Conservation (phyloP, 2,888 invertebrate genomes). For the Conchocele bisecta region DNA sequence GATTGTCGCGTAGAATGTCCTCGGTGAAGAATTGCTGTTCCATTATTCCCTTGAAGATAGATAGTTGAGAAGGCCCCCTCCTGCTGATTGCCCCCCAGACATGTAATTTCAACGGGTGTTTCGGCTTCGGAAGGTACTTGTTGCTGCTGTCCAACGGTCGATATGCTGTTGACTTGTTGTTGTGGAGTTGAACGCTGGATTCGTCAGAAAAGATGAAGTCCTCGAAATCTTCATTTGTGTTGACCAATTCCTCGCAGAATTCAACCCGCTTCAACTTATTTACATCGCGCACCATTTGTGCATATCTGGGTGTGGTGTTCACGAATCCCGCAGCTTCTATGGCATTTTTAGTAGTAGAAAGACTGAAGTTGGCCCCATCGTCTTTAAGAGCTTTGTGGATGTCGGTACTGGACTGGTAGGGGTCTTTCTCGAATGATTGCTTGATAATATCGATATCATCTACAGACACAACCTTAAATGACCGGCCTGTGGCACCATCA, state of each 20-base stretch:
- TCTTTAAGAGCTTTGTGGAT: no score
- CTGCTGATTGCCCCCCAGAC: slow-evolving; percentile 45
- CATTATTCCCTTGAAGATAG: slow-evolving; percentile 46
- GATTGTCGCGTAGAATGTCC: no score
- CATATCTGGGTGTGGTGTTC: slow-evolving; percentile 17
- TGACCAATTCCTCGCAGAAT: slow-evolving; percentile 25
- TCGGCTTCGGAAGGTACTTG: slow-evolving; percentile 6
- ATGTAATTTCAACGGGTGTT: slow-evolving; percentile 42
- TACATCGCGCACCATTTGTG: slow-evolving; percentile 27
- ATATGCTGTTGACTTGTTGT: slow-evolving; percentile 20
- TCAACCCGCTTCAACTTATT: slow-evolving; percentile 30
- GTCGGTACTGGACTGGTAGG: no score
- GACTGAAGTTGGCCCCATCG: neutral
- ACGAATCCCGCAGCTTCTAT: slow-evolving; percentile 15
- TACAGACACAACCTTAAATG: no score
- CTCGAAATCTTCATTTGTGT: slow-evolving; percentile 25
- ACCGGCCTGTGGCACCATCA: no score
- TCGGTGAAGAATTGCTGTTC: slow-evolving; percentile 24
- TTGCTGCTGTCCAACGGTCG: neutral
- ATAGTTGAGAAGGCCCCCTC: slow-evolving; percentile 15
- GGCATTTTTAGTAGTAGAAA: neutral
- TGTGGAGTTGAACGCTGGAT: slow-evolving; percentile 30
- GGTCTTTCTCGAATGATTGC: no score
- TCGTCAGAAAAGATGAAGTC: slow-evolving; percentile 47
- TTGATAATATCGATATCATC: no score